These are phyloP conservation scores for Acanthiza pusilla DNA, from an alignment of 2,797 vertebrate genomes.

Conservation along the genomic window DNA sequence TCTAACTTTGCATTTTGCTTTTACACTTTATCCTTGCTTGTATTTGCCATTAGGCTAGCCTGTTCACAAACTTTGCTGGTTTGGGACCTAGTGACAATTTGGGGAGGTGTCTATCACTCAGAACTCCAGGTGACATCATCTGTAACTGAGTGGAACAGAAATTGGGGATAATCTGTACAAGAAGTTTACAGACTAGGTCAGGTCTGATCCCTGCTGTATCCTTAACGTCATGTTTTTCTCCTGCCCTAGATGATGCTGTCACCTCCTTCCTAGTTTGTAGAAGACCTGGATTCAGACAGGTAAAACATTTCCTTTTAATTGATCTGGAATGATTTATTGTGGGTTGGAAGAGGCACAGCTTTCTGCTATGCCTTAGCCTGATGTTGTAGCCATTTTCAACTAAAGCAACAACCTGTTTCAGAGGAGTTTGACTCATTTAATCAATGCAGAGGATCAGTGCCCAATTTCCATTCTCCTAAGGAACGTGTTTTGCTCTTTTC, in stretches of 20 bases:
- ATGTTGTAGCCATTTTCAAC: background rate
- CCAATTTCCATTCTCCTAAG: background rate
- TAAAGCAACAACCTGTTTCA: background rate
- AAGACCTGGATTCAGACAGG: background rate
- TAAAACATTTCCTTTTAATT: background rate
- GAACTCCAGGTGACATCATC: background rate
- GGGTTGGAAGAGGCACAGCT: background rate
- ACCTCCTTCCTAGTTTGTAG: background rate
- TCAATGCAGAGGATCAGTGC: background rate
- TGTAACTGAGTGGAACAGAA: background rate
- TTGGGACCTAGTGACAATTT: background rate
- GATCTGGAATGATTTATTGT: background rate
- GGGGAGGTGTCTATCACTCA: background rate
- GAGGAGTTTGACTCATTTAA: background rate
- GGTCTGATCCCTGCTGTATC: rapidly evolving
- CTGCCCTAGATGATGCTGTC: background rate
- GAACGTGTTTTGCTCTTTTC: background rate
- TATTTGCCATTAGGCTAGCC: background rate
- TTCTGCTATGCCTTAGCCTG: background rate
- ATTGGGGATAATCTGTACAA: background rate
- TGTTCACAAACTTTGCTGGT: background rate
- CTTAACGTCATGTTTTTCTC: background rate
- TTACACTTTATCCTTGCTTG: background rate
- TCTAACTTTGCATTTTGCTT: background rate
- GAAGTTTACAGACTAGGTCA: background rate